Evolutionary conservation across 2,797 vertebrate species (phyloP).

Genomic region (Phataginus tetradactyla): DNA sequence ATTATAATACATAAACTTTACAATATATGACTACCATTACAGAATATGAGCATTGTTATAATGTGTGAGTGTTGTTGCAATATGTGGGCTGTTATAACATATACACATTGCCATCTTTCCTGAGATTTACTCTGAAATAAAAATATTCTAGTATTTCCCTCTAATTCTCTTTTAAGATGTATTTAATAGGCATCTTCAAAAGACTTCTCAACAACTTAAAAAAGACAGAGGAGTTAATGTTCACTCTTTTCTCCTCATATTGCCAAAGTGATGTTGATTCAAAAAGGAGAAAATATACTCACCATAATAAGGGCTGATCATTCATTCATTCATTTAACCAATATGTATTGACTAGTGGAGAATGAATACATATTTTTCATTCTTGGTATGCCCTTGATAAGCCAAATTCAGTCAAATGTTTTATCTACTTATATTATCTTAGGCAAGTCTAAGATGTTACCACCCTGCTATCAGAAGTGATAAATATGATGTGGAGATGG

Average conservation of each 20-base stretch:
- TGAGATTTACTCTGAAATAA: slow-evolving; percentile 35
- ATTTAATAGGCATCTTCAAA: neutral
- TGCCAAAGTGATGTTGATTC: neutral
- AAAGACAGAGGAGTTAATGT: neutral
- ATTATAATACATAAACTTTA: neutral
- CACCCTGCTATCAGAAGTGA: neutral
- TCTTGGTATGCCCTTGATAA: neutral
- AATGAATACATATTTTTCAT: neutral
- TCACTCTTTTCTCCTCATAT: neutral
- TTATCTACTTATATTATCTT: neutral
- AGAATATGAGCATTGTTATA: neutral
- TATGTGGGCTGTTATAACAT: neutral
- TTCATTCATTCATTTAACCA: neutral
- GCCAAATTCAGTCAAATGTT: neutral
- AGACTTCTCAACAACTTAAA: neutral
- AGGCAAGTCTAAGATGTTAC: neutral
- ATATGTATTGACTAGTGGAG: neutral
- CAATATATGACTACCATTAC: neutral
- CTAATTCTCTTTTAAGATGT: neutral
- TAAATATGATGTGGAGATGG: neutral
- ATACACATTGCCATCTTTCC: neutral
- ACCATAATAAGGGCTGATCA: neutral
- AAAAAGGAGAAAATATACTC: neutral
- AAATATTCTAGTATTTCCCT: neutral
- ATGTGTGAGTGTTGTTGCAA: neutral